These are phyloP conservation scores for Catagonus wagneri DNA, from an alignment of 2,113 vertebrate species.

Conservation along the genomic window DNA sequence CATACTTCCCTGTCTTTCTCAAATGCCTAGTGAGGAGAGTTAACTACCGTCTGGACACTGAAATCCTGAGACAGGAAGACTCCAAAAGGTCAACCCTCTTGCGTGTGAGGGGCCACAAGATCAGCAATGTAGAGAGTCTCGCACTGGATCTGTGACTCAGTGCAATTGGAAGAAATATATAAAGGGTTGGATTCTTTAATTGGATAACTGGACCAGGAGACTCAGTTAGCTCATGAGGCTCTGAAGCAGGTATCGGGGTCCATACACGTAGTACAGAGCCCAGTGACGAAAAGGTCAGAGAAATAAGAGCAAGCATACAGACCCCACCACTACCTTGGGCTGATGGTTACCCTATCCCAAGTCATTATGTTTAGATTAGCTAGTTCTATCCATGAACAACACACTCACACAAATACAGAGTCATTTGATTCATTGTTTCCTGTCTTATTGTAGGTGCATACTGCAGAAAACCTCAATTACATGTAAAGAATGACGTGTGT, in stretches of 20 bases:
- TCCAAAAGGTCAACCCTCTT: neutral
- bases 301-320: neutral
- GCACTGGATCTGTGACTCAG: neutral
- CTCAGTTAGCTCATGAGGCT: neutral
- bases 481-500: neutral
- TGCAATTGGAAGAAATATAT: neutral
- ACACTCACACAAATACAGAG: neutral
- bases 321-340: neutral
- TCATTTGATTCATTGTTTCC: neutral
- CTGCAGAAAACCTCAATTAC: neutral
- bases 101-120: neutral
- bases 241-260: neutral
- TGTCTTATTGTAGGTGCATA: neutral
- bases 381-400: neutral
- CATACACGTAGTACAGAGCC: neutral
- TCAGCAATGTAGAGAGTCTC: neutral
- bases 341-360: neutral
- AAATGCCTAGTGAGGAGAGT: slow-evolving; percentile 15
- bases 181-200: neutral
- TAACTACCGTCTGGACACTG: slow-evolving; percentile 43
- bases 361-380: neutral
- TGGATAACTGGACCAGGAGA: neutral
- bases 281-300: neutral
- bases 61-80: neutral
- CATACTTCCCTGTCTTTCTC: slow-evolving; percentile 38